Evolutionary conservation across 2,888 invertebrate genomes (phyloP), one percentile per base, ranked within the genome.

Genomic region (Caenorhabditis uteleia): DNA sequence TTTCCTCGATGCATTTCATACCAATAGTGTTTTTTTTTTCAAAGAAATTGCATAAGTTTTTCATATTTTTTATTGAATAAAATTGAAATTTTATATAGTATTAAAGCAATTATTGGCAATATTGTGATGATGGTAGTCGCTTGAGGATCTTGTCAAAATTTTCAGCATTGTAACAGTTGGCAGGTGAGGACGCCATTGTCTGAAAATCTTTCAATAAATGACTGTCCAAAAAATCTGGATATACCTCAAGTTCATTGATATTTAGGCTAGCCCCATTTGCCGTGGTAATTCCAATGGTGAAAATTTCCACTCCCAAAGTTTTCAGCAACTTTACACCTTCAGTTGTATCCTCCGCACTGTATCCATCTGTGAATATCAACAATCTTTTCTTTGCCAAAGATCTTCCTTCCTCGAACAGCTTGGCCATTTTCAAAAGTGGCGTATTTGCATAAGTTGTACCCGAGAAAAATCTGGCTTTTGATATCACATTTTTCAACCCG

Each of bases 391-490:
- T 64, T 12, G 56, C 51, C n/a, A 23, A 25, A 7, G 25, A 14
- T n/a, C n/a, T n/a, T 23, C 23, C 16, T 16, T 49, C 59, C 16
- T 60, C 38, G 16, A 60, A 68, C 25, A 68, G n/a, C 3, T 47
- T 33, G 2, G 50, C 45, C 43, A 67, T 67, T 39, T 33, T 58
- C 38, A 49, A 51, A 31, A 70, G 33, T 2, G 70, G 67, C 27
- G 58, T 51, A 40, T 70, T 70, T 3, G 68, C 65, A 23, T 46
- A 66, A 14, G 70, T 70, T 2, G 67, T 70, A 36, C 70, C 70
- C 6, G 67, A 65, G n/a, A 46, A 60, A 34, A 70, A 70, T 8
- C 49, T 40, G 3, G 65, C 47, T 10, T 25, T 16, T 2, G 45
- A 50, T 8, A 70, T 61, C 2, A 49, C 45, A 14, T 53, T 58